These are phyloP conservation scores for Saguinus imperator DNA, from an alignment of 2,113 vertebrate genomes.

Conservation along the genomic window DNA sequence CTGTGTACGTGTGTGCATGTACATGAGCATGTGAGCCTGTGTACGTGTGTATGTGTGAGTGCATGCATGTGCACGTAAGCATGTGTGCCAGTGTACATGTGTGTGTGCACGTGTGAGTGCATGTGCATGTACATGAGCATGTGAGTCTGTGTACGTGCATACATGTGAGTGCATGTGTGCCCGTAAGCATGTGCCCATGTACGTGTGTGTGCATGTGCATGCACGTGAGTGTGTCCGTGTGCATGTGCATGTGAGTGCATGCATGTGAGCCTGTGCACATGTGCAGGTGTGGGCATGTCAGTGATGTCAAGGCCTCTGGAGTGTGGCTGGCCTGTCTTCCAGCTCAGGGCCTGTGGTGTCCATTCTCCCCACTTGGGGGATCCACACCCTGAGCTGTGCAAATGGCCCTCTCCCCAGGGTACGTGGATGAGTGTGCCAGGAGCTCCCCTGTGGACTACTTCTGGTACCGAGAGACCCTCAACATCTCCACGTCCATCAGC, in stretches of 20 bases:
- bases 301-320: background rate
- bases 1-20: too few species aligned
- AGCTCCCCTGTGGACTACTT: slow-evolving; percentile 95
- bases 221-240: too few species aligned
- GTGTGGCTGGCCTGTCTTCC: background rate
- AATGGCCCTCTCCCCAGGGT: slow-evolving; percentile 73
- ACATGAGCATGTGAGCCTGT: too few species aligned
- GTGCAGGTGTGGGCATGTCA: fast-evolving
- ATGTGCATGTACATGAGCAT: too few species aligned
- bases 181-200: too few species aligned
- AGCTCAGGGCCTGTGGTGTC: background rate
- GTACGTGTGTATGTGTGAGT: background rate
- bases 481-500: slow-evolving; percentile 85
- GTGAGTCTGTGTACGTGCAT: too few species aligned
- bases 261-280: fast-evolving
- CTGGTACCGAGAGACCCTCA: slow-evolving; percentile 95
- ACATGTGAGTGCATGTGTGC: too few species aligned
- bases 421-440: slow-evolving; percentile 88
- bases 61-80: background rate
- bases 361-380: fast-evolving
- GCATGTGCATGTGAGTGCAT: too few species aligned
- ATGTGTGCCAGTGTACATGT: too few species aligned
- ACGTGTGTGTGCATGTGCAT: too few species aligned
- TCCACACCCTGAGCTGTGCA: fast-evolving
- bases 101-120: too few species aligned